Evolutionary conservation across 23 tunicate species (phyloP), one percentile per base, ranked within the genome.

Genomic region (Styela clava): DNA sequence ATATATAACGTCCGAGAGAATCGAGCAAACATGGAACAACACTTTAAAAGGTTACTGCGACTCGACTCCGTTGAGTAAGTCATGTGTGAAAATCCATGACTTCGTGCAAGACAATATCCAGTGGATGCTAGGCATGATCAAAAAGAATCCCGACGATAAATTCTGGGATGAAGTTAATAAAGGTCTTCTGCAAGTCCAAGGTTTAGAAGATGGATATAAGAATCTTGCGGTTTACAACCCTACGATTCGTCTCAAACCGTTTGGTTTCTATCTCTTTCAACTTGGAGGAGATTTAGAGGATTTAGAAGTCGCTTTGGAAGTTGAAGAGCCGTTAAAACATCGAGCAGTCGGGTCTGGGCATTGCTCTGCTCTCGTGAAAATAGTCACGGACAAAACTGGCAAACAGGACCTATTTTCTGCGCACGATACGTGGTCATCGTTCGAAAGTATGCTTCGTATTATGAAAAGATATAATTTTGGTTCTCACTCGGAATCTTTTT

Each of bases 361-460:
- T 20, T 86, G 90, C 51, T 86, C 90, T 0, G 90, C 85, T 19
- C 73, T 86, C 22, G 70, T 86, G 22, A 86, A 86, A 67, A 24
- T 86, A 16, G 65, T 86, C 28, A 80, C 82, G 26, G 63, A 71
- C 34, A 30, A 30, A 34, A 29, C 78, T 22, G 81, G 81, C 29
- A 37, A 76, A 24, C 18, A 33, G 21, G 90, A 86, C 26, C 26
- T 86, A 24, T 79, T 52, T 28, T 25, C 69, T 26, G 90, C 79
- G 2, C 90, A 86, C 34, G 85, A 71, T 32, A 86, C 90, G 0
- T 86, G 90, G 90, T 19, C 65, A 24, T 7, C 68, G 24, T 86
- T 64, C 25, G 30, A 32, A 0, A 35, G 79, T 64, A 86, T 86
- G 90, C 44, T 86, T 34, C 62, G 85, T 27, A 81, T 86, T 22